Base-by-base conservation (phyloP, 2,797 vertebrate species). In the Pelobates cultripes region DNA sequence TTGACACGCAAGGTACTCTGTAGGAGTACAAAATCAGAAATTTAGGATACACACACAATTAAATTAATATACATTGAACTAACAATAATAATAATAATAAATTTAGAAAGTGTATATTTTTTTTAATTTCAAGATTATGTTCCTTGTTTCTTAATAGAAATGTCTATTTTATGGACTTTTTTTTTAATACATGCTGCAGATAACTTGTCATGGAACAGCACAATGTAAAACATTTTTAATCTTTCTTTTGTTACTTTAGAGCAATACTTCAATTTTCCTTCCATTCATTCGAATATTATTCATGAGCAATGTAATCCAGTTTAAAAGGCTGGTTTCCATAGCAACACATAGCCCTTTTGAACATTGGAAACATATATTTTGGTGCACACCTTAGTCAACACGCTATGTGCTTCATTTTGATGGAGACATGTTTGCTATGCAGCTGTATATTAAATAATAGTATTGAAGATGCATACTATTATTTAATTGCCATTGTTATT, bases 261-360 rank as follows among this genome's bases (percentile, higher is more conserved):
- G 66, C 12, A 63, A 69, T 69, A 75, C 17, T 61, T 60, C 7
- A 64, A 8, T 75, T 68, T 42, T 41, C 66, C 44, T 68, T 14
- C 28, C 53, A 44, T 63, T 41, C 67, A 64, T 77, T 66, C 41
- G 7, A 77, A 72, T 72, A 66, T 71, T 82, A 66, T 77, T 70
- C 74, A 57, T 41, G 42, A 80, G 15, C 45, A 28, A 14, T 43
- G 60, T 67, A 72, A 77, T 66, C 57, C 45, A 8, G 53, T 67
- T 53, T 66, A 77, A 81, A 44, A 71, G 42, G 40, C 44, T 28
- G 17, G 80, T 82, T 77, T 77, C 74, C 74, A 77, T 77, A 64
- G 69, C 43, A 66, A 82, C 74, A 82, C n/a, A 55, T 72, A 53
- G 60, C 51, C 15, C 68, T 43, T 70, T 76, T 61, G 43, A 70